Base-by-base conservation (phyloP, 30 jellyfish, hydroid and myxozoan genomes). In the Phacellophora camtschatica region DNA sequence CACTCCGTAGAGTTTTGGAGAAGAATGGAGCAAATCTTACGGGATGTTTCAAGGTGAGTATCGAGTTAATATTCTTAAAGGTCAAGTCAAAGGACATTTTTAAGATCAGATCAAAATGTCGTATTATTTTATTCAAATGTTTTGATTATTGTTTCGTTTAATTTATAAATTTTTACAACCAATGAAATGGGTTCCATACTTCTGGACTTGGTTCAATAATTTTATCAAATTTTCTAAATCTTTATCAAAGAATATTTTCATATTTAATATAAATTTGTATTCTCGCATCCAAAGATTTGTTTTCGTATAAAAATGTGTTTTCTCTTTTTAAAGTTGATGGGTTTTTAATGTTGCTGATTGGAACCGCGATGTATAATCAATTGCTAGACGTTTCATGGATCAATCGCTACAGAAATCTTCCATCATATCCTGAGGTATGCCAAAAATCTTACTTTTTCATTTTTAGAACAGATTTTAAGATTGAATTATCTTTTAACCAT, bases 21-120 rank as follows among this genome's bases (percentile, higher is more conserved):
- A 85, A 75, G 81, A 45, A 45, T 85, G 96, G 96, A 85, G 66
- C 62, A 74, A 51, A 12, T 4, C 82, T 0, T 85, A 74, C 48
- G 96, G 96, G 29, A 75, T 85, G 82, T 45, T 85, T 28, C 96
- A 85, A 85, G 96, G 96, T 85, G n/a, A n/a, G n/a, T n/a, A n/a
- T n/a, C n/a, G n/a, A n/a, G n/a, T n/a, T n/a, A n/a, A n/a, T n/a
- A n/a, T n/a, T n/a, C n/a, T n/a, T n/a, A n/a, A n/a, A n/a, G n/a
- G n/a, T n/a, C n/a, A n/a, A n/a, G n/a, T n/a, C n/a, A n/a, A n/a
- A n/a, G n/a, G n/a, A n/a, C n/a, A n/a, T n/a, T n/a, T n/a, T n/a
- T n/a, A n/a, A n/a, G n/a, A n/a, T n/a, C n/a, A n/a, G n/a, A n/a
- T n/a, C n/a, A n/a, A n/a, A n/a, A n/a, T n/a, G n/a, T n/a, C n/a